A percentile compares a stretch with the other conserved stretches of the same genome.
phyloP scores from a whole-genome alignment of 2,888 invertebrate species.

The Oscheius myriophilus region DNA sequence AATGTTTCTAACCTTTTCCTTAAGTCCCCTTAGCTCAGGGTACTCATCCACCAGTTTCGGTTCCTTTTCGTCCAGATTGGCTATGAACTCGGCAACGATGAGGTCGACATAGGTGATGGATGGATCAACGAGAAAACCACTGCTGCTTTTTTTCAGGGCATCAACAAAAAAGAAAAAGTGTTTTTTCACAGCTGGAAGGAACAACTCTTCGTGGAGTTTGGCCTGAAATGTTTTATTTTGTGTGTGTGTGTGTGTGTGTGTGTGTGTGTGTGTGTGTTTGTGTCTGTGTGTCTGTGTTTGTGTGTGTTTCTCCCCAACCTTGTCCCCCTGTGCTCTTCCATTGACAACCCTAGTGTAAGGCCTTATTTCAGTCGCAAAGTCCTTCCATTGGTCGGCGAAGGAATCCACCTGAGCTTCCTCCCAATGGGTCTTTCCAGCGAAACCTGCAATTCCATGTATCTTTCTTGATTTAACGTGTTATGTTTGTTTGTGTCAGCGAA shows the following conservation, averaged over 20 bases:
- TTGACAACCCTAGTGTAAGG: constrained; percentile 35
- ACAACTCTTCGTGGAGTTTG: constrained; percentile 38
- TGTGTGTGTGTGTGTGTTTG: no score
- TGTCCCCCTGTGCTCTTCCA: no score
- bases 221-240: constrained; percentile 3
- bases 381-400: constrained; percentile 57
- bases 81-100: constrained; percentile 53
- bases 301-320: no score
- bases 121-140: constrained; percentile 54
- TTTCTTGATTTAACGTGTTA: no score
- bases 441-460: constrained; percentile 1
- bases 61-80: constrained; percentile 36
- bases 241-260: no score
- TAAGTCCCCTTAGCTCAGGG: constrained; percentile 42
- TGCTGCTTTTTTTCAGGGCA: constrained; percentile 40
- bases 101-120: constrained; percentile 60
- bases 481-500: no score
- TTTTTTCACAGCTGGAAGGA: constrained; percentile 56
- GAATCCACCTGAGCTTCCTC: constrained; percentile 46
- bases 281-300: no score
- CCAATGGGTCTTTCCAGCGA: constrained; percentile 31
- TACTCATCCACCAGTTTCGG: constrained; percentile 55
- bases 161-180: constrained; percentile 51
- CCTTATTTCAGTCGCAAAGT: constrained; percentile 41
- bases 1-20: constrained; percentile 56